phyloP scores from a whole-genome alignment of 2,797 vertebrate species.

The Australoheros facetus region DNA sequence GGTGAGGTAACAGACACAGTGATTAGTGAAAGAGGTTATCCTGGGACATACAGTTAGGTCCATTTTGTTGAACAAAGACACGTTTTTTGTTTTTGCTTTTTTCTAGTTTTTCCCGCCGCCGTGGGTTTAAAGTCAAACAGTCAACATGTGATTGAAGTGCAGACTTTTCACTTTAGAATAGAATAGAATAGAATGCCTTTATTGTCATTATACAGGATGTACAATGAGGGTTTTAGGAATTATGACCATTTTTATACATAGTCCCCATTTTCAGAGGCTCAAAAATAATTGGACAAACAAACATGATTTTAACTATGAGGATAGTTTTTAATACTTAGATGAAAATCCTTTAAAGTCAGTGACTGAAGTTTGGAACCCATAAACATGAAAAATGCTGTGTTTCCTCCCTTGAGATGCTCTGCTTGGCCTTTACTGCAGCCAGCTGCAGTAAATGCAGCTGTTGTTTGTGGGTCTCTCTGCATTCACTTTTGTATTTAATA shows the following conservation, averaged over 20 bases:
- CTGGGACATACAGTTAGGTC: background rate
- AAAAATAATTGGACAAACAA: background rate
- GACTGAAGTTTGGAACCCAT: background rate
- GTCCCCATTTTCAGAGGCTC: background rate
- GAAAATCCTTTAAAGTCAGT: background rate
- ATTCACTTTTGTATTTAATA: background rate
- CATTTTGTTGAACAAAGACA: background rate
- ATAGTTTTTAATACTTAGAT: background rate
- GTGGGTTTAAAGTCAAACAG: background rate
- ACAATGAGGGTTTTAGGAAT: no score
- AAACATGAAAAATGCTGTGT: background rate
- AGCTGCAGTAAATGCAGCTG: background rate
- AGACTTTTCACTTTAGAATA: background rate
- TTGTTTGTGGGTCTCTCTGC: background rate
- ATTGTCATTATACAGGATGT: no score
- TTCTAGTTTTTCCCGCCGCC: background rate
- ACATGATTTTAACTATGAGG: background rate
- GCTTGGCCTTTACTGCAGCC: no score
- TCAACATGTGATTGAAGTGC: background rate
- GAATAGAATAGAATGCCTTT: no score
- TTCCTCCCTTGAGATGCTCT: background rate
- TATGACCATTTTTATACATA: no score
- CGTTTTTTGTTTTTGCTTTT: no score
- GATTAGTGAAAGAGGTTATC: background rate
- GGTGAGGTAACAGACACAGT: conserved; percentile 3